phyloP scores from a whole-genome alignment of 2,797 vertebrate species.

The Eidolon dupreanum region DNA sequence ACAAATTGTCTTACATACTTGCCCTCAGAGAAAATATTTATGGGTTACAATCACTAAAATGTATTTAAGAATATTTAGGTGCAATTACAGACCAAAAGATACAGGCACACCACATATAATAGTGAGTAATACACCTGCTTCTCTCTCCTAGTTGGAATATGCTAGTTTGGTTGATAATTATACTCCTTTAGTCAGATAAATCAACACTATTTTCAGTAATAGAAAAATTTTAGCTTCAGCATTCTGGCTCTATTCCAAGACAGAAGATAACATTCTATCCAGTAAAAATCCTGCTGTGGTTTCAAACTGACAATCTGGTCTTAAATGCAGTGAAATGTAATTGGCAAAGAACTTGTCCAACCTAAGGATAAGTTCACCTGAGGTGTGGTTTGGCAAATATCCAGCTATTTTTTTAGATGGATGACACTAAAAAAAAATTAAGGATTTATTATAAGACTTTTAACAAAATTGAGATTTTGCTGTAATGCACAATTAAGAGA shows the following conservation, averaged over 20 bases:
- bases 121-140: neutral
- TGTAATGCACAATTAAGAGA: conserved; percentile 36
- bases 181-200: neutral
- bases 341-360: neutral
- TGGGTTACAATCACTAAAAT: neutral
- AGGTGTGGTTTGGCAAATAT: neutral
- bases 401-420: conserved; percentile 16
- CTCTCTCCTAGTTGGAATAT: neutral
- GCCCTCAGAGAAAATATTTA: neutral
- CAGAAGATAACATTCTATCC: neutral
- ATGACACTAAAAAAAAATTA: neutral
- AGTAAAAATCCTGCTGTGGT: neutral
- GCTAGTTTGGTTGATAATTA: conserved; percentile 34
- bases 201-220: conserved; percentile 13
- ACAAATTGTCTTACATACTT: neutral
- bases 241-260: neutral
- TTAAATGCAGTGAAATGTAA: neutral
- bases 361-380: neutral
- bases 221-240: conserved; percentile 1
- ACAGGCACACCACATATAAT: neutral
- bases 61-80: neutral
- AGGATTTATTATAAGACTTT: neutral
- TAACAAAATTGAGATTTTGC: conserved; percentile 52
- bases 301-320: neutral
- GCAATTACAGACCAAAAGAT: neutral